Evolutionary conservation across 2,888 invertebrate species (phyloP).

Genomic region (Sinhomidia bicolor): DNA sequence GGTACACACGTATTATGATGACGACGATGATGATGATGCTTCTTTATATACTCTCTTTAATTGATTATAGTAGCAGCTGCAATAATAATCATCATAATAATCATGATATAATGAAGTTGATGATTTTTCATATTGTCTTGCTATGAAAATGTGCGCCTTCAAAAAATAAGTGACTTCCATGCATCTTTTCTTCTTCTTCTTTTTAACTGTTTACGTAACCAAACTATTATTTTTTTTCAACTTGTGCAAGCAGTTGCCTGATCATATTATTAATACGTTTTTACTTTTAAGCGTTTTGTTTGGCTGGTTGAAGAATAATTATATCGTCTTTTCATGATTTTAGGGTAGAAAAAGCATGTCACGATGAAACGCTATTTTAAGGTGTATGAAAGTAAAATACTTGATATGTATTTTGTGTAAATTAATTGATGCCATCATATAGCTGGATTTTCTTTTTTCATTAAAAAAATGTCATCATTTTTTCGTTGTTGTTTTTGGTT

Average conservation of each 20-base stretch:
- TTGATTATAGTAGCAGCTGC: slow-evolving; percentile 38
- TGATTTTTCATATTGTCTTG: slow-evolving; percentile 68
- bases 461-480: no score
- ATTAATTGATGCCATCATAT: not conserved
- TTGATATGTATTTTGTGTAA: not conserved
- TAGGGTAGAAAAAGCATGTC: slow-evolving; percentile 7
- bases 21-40: not conserved
- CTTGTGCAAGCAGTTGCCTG: not conserved
- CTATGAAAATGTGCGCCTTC: slow-evolving; percentile 52
- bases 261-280: no score
- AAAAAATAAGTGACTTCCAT: not conserved
- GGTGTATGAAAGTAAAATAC: not conserved
- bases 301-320: slow-evolving; percentile 21
- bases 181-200: not conserved
- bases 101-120: slow-evolving; percentile 53
- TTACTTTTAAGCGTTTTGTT: no score
- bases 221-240: not conserved
- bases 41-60: slow-evolving; percentile 35
- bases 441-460: not conserved
- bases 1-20: not conserved
- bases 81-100: slow-evolving; percentile 50
- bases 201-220: no score
- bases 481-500: no score
- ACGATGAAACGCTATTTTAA: not conserved
- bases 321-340: not conserved